A percentile compares a stretch with the other conserved stretches of the same genome.
phyloP scores from a whole-genome alignment of 2,888 invertebrate species.

The Hirtodrosophila trivittata region DNA sequence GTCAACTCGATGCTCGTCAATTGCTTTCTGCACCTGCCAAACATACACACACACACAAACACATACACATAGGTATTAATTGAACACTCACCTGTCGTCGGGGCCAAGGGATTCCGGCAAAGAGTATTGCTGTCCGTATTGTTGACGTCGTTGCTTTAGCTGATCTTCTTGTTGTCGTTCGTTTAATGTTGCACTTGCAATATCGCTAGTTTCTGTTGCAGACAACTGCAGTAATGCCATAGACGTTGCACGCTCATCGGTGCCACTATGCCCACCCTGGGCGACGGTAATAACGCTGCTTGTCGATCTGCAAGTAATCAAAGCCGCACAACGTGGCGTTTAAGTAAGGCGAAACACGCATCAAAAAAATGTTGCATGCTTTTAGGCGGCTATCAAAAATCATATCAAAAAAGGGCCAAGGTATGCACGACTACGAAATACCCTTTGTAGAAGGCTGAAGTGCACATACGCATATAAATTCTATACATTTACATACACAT shows the following conservation, averaged over 20 bases:
- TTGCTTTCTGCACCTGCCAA: constrained; percentile 20
- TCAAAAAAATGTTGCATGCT: constrained; percentile 47
- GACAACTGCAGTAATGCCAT: constrained; percentile 83
- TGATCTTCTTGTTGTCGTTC: constrained; percentile 23
- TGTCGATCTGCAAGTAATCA: constrained; percentile 76
- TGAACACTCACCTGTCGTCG: constrained; percentile 41
- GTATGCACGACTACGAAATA: no score
- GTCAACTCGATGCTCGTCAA: constrained; percentile 14
- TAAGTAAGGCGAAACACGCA: constrained; percentile 27
- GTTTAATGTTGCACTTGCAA: constrained; percentile 35
- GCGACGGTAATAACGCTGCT: constrained; percentile 76
- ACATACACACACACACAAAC: constrained; percentile 6
- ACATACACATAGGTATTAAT: constrained; percentile 22
- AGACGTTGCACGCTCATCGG: constrained; percentile 68
- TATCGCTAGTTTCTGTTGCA: constrained; percentile 29
- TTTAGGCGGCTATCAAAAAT: constrained; percentile 33
- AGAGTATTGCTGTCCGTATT: constrained; percentile 46
- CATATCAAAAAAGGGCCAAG: no score
- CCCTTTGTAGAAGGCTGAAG: no score
- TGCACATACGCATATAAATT: no score
- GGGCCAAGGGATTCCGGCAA: constrained; percentile 44
- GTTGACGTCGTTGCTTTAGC: constrained; percentile 35
- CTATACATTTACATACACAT: no score
- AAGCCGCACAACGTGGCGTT: constrained; percentile 41
- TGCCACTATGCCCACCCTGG: constrained; percentile 30